A percentile compares a stretch with the other conserved stretches of the same genome.
Conservation (phyloP, 2,888 invertebrate species). For the Epistrophella euchroma region DNA sequence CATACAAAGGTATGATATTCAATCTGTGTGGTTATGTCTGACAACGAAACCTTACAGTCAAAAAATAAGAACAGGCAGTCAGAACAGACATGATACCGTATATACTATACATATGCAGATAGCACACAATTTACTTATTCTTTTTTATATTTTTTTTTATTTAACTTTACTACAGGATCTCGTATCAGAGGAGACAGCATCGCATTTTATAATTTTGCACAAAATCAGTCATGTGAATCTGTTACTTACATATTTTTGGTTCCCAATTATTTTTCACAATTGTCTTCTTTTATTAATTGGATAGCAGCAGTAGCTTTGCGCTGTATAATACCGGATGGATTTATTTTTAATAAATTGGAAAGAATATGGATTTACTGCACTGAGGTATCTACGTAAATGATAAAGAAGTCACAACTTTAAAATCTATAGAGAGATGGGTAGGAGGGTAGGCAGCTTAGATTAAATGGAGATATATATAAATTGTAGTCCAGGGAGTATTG, state of each 20-base stretch:
- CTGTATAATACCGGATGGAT: neutral
- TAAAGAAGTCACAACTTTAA: too few species aligned
- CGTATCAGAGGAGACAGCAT: conserved; percentile 39
- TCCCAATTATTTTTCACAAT: conserved; percentile 57
- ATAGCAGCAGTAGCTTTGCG: neutral
- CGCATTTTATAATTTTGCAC: conserved; percentile 67
- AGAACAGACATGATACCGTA: neutral
- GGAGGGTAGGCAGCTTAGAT: too few species aligned
- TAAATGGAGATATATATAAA: too few species aligned
- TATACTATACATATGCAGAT: too few species aligned
- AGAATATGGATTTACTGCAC: neutral
- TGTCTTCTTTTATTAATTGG: conserved; percentile 4
- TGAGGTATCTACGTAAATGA: too few species aligned
- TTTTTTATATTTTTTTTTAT: conserved; percentile 5
- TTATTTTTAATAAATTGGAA: conserved; percentile 4
- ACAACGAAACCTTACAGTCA: neutral
- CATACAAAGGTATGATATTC: neutral
- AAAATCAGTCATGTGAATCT: conserved; percentile 52
- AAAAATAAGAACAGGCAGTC: neutral
- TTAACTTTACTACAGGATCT: neutral
- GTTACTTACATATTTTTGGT: conserved; percentile 32
- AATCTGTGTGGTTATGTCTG: neutral
- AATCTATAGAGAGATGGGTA: too few species aligned
- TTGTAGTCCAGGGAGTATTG: too few species aligned
- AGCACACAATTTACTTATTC: neutral